Base-by-base conservation (phyloP, 2,113 vertebrate species). In the Scytalopus superciliaris region DNA sequence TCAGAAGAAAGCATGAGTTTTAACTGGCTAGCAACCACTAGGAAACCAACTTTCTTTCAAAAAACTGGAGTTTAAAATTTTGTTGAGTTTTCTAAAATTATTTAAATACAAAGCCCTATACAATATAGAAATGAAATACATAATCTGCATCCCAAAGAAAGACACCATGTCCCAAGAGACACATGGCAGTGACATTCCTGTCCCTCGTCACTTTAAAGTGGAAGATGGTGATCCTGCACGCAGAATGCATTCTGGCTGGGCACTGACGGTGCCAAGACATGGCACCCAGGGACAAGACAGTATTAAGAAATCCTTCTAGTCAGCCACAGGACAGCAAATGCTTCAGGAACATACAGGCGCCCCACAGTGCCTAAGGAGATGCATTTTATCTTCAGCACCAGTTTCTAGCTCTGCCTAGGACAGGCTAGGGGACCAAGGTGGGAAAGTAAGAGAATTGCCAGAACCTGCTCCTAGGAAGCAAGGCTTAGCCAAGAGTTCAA, bases 121-220 rank as follows among this genome's bases (percentile, higher is more conserved):
- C 8, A 14, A 45, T 5, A 59, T 5, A 69, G 27, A n/a, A 80
- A 83, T 30, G 4, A 76, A 91, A 78, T 35, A 82, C 6, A 25
- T 17, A 9, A 75, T 68, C 59, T 56, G 12, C 64, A 60, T 35
- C 18, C 39, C 52, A 80, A 37, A 50, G 35, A 74, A 25, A 89
- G n/a, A 72, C 6, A 13, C 6, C 5, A 12, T 2, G 25, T 37
- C 68, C 59, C n/a, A 64, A 56, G 57, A 63, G 47, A 39, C n/a
- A 52, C 12, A 15, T 1, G 10, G 24, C 8, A 64, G 14, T n/a
- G n/a, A 74, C 0, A 0, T 37, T 74, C 33, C 83, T 69, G 24
- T 52, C n/a, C 22, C 28, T n/a, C 45, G 39, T 30, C 2, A 5
- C 23, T 73, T 74, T 39, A 21, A 59, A 82, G 23, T 0, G 0